Base-by-base conservation (phyloP, 2,888 invertebrate species). In the Sabellastarte sp. region DNA sequence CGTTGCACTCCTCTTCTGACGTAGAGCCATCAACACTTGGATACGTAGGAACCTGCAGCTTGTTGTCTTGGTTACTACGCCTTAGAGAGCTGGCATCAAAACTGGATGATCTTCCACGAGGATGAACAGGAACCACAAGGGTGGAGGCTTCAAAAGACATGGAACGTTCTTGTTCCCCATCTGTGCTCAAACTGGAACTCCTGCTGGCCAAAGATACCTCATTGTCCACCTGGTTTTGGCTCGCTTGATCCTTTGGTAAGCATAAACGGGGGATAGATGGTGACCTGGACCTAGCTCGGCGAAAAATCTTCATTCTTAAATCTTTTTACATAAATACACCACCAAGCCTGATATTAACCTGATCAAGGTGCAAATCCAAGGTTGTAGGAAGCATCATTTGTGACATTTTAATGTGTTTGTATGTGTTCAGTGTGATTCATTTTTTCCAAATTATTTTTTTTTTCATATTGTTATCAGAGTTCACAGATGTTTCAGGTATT, bases 231-330 rank as follows among this genome's bases (percentile, higher is more conserved):
- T 41, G 10, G 41, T 70, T 64, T n/a, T n/a, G n/a, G 2, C 71
- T 68, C 30, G 67, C 60, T 59, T 74, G 73, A 61, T 77, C 76
- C 15, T 74, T 65, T 3, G 76, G 74, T 50, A 79, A 60, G 65
- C 77, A 77, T 30, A 78, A 69, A 61, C 74, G 77, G 2, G 79
- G 78, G 61, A 79, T 74, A 2, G 78, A 76, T 2, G 77, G 74
- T 10, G 77, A 77, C 3, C 71, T 66, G 26, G 75, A 74, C 15
- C 76, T 69, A 4, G 74, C 71, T 60, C 74, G 74, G 59, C 72
- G 74, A 65, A 79, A 77, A 20, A 78, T 70, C 57, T 77, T 77
- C 53, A 53, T 53, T 53, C 24, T 53, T 53, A n/a, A n/a, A n/a
- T n/a, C n/a, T n/a, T n/a, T n/a, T n/a, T n/a, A n/a, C n/a, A n/a